A percentile compares a stretch with the other conserved stretches of the same genome.
Evolutionary conservation across 2,113 vertebrate genomes (phyloP).

Genomic region (Rhabdomys dilectus): DNA sequence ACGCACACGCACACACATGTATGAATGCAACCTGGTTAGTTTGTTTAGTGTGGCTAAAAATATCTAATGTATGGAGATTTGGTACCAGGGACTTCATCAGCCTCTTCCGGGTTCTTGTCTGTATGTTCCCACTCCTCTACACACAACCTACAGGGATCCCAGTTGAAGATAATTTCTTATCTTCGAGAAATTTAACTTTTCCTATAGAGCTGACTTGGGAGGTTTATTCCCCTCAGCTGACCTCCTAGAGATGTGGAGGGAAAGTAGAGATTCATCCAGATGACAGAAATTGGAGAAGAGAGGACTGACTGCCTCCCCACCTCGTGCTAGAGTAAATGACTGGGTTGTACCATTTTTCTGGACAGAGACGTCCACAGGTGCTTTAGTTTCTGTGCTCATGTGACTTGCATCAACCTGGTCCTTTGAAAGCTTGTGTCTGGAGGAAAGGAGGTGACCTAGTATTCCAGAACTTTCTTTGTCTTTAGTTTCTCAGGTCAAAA

Average conservation of each 20-base stretch:
- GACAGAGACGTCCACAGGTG: neutral
- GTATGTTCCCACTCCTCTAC: neutral
- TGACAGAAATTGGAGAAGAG: neutral
- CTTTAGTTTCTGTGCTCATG: rapidly evolving
- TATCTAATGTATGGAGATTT: neutral
- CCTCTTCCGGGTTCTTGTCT: neutral
- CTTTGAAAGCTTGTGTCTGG: neutral
- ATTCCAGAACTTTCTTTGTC: neutral
- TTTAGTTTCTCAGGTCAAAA: neutral
- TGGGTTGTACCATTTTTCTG: rapidly evolving
- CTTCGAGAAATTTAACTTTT: neutral
- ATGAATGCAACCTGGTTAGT: too few species aligned
- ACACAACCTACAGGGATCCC: neutral
- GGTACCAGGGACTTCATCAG: neutral
- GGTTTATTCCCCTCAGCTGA: neutral
- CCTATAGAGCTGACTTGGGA: neutral
- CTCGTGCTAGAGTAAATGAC: neutral
- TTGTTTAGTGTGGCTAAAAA: neutral
- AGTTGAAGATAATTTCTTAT: neutral
- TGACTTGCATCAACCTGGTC: neutral
- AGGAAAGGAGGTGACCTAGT: rapidly evolving
- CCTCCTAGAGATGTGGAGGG: neutral
- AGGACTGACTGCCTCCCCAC: rapidly evolving
- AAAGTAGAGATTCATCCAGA: neutral
- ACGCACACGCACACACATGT: neutral